Evolutionary conservation across 2,888 invertebrate genomes (phyloP).

Genomic region (Tenodera sinensis): DNA sequence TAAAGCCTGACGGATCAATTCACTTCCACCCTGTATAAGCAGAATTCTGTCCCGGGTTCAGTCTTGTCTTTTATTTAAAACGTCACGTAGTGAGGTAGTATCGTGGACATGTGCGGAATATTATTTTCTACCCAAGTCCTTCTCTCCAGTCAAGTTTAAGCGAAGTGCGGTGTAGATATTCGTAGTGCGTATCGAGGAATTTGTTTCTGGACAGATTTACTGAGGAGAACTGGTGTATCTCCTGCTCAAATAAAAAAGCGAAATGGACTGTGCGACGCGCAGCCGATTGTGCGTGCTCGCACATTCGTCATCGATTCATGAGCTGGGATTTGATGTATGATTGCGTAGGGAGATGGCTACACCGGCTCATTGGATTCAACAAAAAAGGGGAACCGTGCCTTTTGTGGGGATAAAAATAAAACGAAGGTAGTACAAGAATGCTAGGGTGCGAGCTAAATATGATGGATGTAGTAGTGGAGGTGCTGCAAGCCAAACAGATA

Average conservation of each 20-base stretch:
- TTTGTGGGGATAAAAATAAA: neutral
- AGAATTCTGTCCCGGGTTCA: neutral
- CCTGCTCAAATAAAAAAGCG: neutral
- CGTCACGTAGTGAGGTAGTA: neutral
- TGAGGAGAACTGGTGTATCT: neutral
- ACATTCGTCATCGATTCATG: constrained; percentile 24
- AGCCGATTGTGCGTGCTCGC: neutral
- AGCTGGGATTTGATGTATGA: neutral
- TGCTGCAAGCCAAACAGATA: neutral
- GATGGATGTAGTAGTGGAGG: neutral
- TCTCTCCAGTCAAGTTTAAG: neutral
- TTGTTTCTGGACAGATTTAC: neutral
- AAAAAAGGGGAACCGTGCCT: neutral
- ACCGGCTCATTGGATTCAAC: neutral
- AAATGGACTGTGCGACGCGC: neutral
- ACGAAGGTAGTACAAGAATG: neutral
- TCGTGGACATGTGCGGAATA: neutral
- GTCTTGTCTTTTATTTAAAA: neutral
- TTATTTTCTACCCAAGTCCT: neutral
- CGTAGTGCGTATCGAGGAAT: neutral
- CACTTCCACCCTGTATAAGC: too few species aligned
- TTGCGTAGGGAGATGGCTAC: neutral
- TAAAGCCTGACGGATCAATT: too few species aligned
- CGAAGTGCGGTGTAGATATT: neutral
- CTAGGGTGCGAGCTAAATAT: neutral